phyloP scores from a whole-genome alignment of 2,888 invertebrate genomes.

The Lycophotia porphyrea region DNA sequence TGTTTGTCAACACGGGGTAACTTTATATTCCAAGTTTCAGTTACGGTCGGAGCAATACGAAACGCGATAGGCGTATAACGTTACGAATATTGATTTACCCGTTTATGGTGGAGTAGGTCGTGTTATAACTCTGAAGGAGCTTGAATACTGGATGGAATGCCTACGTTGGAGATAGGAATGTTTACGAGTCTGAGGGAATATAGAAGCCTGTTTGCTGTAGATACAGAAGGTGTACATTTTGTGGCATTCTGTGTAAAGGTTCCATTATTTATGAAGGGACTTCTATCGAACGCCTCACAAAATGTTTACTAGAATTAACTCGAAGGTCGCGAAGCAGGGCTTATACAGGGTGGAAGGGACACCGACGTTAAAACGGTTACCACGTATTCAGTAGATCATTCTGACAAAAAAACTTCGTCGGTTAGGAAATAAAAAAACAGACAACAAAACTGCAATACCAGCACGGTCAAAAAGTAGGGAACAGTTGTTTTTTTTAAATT shows the following conservation, averaged over 20 bases:
- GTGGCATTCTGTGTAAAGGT: not conserved
- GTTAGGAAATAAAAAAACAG: no score
- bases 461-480: no score
- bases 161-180: constrained; percentile 24
- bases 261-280: not conserved
- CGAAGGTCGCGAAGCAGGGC: not conserved
- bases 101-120: constrained; percentile 41
- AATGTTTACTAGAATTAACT: not conserved
- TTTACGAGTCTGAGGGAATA: constrained; percentile 22
- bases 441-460: no score
- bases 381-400: no score
- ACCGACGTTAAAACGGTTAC: no score
- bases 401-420: no score
- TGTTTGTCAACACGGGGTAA: constrained; percentile 58
- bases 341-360: no score
- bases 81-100: constrained; percentile 63
- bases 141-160: constrained; percentile 8
- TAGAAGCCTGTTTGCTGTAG: constrained; percentile 8
- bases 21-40: constrained; percentile 58
- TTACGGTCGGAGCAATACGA: constrained; percentile 53
- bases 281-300: not conserved
- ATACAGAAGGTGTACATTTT: not conserved
- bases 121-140: constrained; percentile 20
- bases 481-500: no score
- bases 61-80: constrained; percentile 55